phyloP scores from a whole-genome alignment of 2,113 vertebrate genomes.

The Meles meles region DNA sequence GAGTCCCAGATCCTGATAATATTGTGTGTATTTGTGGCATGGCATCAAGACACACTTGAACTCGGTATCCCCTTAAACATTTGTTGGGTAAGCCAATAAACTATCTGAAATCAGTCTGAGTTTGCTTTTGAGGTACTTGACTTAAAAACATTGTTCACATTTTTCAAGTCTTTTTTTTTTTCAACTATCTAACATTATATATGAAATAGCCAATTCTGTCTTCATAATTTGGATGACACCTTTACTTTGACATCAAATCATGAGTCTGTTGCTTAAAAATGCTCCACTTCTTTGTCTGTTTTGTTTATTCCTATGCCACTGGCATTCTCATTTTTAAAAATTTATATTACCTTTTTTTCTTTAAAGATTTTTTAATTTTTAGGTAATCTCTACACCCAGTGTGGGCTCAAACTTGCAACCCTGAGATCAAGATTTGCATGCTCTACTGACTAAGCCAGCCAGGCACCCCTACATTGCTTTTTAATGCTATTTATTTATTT shows the following conservation, averaged over 20 bases:
- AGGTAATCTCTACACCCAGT: background rate
- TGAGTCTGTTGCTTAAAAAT: background rate
- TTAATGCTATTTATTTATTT: background rate
- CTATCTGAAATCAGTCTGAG: background rate
- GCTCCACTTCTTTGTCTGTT: background rate
- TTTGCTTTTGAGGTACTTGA: background rate
- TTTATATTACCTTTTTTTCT: background rate
- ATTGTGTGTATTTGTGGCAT: background rate
- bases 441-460: background rate
- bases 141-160: background rate
- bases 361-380: background rate
- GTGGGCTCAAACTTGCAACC: background rate
- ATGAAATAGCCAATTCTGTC: background rate
- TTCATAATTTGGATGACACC: background rate
- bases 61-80: background rate
- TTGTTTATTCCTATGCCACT: background rate
- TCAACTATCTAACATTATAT: background rate
- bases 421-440: background rate
- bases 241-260: background rate
- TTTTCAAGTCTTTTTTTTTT: background rate
- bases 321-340: background rate
- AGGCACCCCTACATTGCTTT: background rate
- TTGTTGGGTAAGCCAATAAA: background rate
- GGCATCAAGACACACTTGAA: background rate
- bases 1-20: background rate